These are phyloP conservation scores for Heliconius hewitsoni DNA, from an alignment of 1,140 invertebrate genomes.

Conservation along the genomic window DNA sequence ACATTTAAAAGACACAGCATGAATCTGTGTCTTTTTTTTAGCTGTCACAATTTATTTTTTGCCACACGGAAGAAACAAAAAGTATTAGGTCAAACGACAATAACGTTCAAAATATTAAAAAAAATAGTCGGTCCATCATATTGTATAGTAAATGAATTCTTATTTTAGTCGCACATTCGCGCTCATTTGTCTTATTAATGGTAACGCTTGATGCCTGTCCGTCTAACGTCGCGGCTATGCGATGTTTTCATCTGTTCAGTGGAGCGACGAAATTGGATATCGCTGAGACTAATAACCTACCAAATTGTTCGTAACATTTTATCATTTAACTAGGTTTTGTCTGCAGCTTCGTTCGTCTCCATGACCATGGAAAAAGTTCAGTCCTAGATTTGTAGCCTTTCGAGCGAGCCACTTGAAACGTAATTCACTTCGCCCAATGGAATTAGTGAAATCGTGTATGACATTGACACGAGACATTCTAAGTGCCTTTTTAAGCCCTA, in stretches of 20 bases:
- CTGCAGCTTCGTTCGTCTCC: no score
- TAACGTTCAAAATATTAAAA: not conserved
- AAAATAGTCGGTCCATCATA: not conserved
- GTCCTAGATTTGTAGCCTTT: no score
- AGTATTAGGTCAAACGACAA: not conserved
- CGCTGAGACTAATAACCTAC: not conserved
- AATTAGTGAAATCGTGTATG: no score
- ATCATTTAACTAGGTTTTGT: no score
- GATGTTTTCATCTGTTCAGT: constrained; percentile 31
- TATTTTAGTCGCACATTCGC: constrained; percentile 35
- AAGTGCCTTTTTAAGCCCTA: no score
- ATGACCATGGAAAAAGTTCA: no score
- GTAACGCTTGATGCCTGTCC: constrained; percentile 37
- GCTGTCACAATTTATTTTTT: not conserved
- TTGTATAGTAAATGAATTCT: constrained; percentile 14
- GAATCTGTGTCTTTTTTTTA: no score
- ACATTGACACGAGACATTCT: no score
- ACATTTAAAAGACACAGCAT: not conserved
- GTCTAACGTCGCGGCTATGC: constrained; percentile 28
- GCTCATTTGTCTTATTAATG: constrained; percentile 41
- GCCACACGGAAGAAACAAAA: not conserved
- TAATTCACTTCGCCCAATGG: no score
- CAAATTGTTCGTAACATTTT: not conserved
- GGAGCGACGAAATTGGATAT: constrained; percentile 3
- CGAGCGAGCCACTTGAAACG: no score